Base-by-base conservation (phyloP, 2,113 vertebrate genomes). In the Canis aureus region DNA sequence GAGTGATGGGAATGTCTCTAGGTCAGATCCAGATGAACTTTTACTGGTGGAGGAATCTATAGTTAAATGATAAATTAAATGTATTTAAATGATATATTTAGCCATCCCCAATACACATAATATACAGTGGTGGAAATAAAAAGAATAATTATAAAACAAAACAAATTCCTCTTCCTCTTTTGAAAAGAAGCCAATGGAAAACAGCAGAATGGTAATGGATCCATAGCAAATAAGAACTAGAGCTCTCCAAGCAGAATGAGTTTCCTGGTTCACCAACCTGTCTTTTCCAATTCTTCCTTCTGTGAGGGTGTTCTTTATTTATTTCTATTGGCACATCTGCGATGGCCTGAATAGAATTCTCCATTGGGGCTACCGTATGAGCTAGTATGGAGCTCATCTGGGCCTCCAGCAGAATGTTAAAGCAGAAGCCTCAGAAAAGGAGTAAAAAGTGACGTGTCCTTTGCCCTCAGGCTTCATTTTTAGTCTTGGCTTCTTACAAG, bases 31-130 rank as follows among this genome's bases (percentile, higher is more conserved):
- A 81, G 55, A 74, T 69, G 35, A 71, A 17, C 20, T 60, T 89
- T 29, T 88, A 35, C 8, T 80, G 11, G 2, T 49, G 8, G 49
- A 89, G 16, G 12, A 92, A 80, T 15, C 38, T 51, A 67, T 64
- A 12, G 7, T 91, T 87, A 94, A 92, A 80, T 78, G 43, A 49
- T 27, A 83, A 51, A 67, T 67, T 38, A 76, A 82, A 62, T 29
- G 55, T 35, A 93, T 11, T 80, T 35, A 55, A 87, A 62, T 73
- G 17, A 82, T 35, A 67, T 32, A 82, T 76, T 38, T 67, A 87
- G 74, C 17, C 32, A 79, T 67, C 6, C 23, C 15, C 22, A 66
- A 38, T 53, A 57, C 1, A 64, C 53, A n/a, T n/a, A 55, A 66
- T 1, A 27, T 8, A 38, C 1, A 64, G 17, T 49, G 15, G 43